These are phyloP conservation scores for Ischnura elegans DNA, from an alignment of 2,888 invertebrate species.

Conservation along the genomic window DNA sequence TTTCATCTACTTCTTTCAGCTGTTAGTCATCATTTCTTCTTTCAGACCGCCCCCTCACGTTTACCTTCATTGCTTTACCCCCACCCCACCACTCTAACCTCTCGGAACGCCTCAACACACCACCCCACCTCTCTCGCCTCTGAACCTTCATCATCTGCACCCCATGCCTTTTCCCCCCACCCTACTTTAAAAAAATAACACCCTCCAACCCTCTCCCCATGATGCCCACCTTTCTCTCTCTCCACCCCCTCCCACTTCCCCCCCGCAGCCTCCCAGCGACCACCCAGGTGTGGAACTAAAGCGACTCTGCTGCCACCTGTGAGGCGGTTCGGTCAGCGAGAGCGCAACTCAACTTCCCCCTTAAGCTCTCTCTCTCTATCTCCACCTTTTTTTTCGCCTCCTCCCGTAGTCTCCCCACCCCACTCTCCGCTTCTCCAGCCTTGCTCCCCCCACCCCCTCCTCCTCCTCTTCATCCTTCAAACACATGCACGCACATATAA, in stretches of 20 bases:
- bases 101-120: not conserved
- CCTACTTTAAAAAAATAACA: not conserved
- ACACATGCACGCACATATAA: not conserved
- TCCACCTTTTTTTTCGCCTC: not conserved
- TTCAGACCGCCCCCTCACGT: constrained; percentile 37
- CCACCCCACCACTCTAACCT: constrained; percentile 61
- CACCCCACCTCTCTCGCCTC: constrained; percentile 40
- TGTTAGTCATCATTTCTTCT: constrained; percentile 59
- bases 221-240: constrained; percentile 28
- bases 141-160: constrained; percentile 22
- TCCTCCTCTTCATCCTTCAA: not conserved
- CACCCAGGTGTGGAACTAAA: constrained; percentile 71
- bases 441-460: not conserved
- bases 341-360: constrained; percentile 61
- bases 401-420: not conserved
- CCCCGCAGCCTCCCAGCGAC: constrained; percentile 68
- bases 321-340: constrained; percentile 70
- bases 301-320: constrained; percentile 71
- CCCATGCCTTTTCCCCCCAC: not conserved
- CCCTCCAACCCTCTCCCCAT: constrained; percentile 64
- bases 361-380: not conserved
- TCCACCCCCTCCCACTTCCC: not conserved
- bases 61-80: constrained; percentile 27
- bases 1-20: constrained; percentile 65
- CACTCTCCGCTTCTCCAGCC: not conserved